Percentiles rank a stretch among this genome's conserved stretches.
These are phyloP conservation scores for Sebastes diploproa DNA, from an alignment of 2,797 vertebrate species.

Conservation along the genomic window DNA sequence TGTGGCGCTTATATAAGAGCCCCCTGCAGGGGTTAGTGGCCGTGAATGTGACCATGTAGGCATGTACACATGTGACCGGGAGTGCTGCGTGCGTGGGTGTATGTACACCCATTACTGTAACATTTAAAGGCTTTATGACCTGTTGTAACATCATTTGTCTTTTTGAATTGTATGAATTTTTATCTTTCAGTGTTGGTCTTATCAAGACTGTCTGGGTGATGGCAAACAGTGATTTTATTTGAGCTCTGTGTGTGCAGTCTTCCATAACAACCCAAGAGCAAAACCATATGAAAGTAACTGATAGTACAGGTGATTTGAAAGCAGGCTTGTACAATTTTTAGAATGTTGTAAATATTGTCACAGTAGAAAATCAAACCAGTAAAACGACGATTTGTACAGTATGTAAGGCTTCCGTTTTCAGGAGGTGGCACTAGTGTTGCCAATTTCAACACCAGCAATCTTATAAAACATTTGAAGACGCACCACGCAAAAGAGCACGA, in stretches of 20 bases:
- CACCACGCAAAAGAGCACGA: no score
- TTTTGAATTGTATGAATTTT: neutral
- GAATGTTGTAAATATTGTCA: neutral
- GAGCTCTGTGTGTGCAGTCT: neutral
- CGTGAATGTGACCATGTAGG: constrained; percentile 8
- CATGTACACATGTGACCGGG: constrained; percentile 1
- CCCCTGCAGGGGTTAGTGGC: constrained; percentile 20
- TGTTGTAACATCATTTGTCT: constrained; percentile 1
- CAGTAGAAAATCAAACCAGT: no score
- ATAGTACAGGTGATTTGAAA: neutral
- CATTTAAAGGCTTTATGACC: constrained; percentile 23
- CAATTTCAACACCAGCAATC: no score
- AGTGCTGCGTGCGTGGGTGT: neutral
- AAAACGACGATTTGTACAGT: no score
- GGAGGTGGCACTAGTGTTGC: no score
- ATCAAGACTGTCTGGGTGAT: constrained; percentile 3
- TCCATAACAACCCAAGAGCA: neutral
- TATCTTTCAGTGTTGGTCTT: neutral
- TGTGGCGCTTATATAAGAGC: constrained; percentile 43
- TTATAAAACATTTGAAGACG: no score
- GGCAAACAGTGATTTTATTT: constrained; percentile 21
- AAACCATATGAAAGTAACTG: neutral
- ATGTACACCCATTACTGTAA: constrained; percentile 8
- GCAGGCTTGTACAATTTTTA: neutral
- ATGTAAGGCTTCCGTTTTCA: no score